Percentiles rank a stretch among this genome's conserved stretches.
These are phyloP conservation scores for Todiramphus chloris DNA, from an alignment of 2,113 vertebrate genomes.

Conservation along the genomic window DNA sequence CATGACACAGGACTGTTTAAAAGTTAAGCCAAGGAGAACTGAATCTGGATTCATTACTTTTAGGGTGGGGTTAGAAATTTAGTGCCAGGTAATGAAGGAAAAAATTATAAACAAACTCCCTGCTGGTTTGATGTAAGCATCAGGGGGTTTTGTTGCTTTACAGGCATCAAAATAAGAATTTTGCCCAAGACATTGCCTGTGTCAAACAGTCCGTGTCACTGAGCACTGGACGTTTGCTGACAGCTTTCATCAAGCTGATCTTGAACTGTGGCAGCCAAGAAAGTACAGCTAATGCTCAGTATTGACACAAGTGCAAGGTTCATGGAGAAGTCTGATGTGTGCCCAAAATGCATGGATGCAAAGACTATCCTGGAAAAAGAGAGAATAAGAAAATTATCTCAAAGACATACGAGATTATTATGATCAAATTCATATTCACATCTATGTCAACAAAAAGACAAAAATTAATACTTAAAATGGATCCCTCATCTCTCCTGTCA, in stretches of 20 bases:
- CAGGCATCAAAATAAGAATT: neutral
- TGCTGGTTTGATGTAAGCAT: neutral
- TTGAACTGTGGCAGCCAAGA: neutral
- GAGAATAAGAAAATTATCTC: neutral
- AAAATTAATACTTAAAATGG: neutral
- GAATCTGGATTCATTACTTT: neutral
- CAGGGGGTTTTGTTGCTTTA: neutral
- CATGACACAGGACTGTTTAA: neutral
- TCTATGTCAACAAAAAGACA: neutral
- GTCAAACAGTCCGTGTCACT: neutral
- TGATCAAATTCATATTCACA: neutral
- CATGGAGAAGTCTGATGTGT: neutral
- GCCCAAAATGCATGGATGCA: neutral
- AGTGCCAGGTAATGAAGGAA: neutral
- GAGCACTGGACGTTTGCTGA: neutral
- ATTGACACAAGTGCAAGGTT: neutral
- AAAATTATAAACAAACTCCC: neutral
- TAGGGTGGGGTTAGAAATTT: neutral
- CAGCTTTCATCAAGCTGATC: neutral
- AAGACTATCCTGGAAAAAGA: neutral
- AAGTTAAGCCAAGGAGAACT: neutral
- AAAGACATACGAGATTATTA: neutral
- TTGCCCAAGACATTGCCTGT: neutral
- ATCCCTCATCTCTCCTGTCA: neutral
- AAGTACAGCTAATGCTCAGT: neutral